Conservation (phyloP, 2,797 vertebrate genomes). For the Chaetodon trifasciatus region DNA sequence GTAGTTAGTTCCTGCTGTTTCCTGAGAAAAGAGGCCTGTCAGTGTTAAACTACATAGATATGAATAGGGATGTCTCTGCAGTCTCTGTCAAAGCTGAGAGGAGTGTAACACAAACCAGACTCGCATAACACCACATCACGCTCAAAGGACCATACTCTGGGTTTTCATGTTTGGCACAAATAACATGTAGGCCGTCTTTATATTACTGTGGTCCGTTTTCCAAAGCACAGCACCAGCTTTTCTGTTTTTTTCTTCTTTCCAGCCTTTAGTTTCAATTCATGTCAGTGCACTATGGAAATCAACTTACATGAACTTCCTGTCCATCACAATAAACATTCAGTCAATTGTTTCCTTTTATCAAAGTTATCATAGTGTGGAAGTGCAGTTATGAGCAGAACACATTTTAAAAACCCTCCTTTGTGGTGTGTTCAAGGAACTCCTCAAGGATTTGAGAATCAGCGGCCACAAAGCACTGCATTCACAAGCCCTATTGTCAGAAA, state of each 20-base stretch:
- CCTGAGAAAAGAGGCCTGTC: neutral
- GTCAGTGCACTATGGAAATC: neutral
- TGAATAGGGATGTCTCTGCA: conserved; percentile 6
- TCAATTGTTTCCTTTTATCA: conserved; percentile 11
- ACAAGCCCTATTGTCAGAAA: conserved; percentile 19
- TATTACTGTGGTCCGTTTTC: neutral
- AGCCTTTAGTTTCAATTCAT: conserved; percentile 5
- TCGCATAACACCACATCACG: conserved; percentile 3
- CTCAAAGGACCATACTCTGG: neutral
- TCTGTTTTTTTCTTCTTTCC: neutral
- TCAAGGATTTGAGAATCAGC: conserved; percentile 20
- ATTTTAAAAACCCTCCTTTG: conserved; percentile 24
- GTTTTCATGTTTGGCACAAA: conserved; percentile 22
- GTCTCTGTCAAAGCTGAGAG: conserved; percentile 24
- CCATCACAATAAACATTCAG: neutral
- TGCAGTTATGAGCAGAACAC: neutral
- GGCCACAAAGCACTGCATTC: conserved; percentile 26
- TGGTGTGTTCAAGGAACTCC: conserved; percentile 26
- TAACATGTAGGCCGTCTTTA: neutral
- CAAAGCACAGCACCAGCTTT: conserved; percentile 11
- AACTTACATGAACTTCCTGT: neutral
- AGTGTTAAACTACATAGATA: conserved; percentile 9
- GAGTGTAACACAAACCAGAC: conserved; percentile 47
- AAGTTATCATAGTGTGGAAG: conserved; percentile 14
- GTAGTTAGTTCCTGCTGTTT: neutral